phyloP scores from a whole-genome alignment of 1,140 invertebrate genomes.

The Atta texana region DNA sequence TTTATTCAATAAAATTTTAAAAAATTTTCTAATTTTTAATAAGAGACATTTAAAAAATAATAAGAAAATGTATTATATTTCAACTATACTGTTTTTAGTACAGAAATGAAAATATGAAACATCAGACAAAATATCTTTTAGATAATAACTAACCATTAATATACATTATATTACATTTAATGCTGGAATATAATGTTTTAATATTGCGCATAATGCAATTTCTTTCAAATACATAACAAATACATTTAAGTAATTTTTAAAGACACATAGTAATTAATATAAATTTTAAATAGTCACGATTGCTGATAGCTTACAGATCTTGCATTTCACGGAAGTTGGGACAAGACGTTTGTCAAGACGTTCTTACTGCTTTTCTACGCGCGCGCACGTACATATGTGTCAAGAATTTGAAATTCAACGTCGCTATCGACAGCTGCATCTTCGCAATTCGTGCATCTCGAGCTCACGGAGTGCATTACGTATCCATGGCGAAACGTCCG shows the following conservation, averaged over 20 bases:
- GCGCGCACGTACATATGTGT: slow-evolving; percentile 13
- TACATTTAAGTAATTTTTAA: not conserved
- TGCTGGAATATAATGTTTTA: not conserved
- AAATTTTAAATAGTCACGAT: slow-evolving; percentile 20
- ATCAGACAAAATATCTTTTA: not conserved
- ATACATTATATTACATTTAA: not conserved
- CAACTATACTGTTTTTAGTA: not conserved
- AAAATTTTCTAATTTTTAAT: not conserved
- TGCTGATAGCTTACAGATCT: slow-evolving; percentile 26
- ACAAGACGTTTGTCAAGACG: slow-evolving; percentile 54
- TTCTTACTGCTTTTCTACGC: slow-evolving; percentile 5
- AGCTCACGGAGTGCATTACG: slow-evolving; percentile 58
- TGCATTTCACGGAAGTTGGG: not conserved
- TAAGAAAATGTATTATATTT: slow-evolving; percentile 2
- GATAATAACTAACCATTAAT: not conserved
- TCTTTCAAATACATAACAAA: not conserved
- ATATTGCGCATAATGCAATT: not conserved
- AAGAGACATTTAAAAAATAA: not conserved
- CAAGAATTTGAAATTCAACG: slow-evolving; percentile 44
- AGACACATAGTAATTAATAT: not conserved
- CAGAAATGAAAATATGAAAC: not conserved
- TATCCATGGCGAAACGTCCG: slow-evolving; percentile 30
- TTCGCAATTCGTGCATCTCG: slow-evolving; percentile 56
- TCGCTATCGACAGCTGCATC: slow-evolving; percentile 60
- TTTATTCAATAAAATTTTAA: not conserved